Conservation (phyloP, 2,888 invertebrate species). For the Drosophila kuntzei region DNA sequence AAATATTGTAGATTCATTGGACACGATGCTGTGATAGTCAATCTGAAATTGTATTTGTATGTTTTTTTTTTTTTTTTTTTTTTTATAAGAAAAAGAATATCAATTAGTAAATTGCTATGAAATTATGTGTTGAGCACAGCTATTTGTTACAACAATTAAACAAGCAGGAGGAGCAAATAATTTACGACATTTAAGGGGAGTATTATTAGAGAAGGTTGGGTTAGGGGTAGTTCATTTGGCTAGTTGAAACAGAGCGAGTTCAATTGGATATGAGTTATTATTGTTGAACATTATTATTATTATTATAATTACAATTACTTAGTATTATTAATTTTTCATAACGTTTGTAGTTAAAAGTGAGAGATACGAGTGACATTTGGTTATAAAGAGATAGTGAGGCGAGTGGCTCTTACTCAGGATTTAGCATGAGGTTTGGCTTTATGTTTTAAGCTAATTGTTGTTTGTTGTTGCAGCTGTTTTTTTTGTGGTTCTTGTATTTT, state of each 20-base stretch:
- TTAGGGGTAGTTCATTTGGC: constrained; percentile 44
- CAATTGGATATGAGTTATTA: constrained; percentile 82
- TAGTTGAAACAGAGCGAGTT: constrained; percentile 82
- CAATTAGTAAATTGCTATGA: constrained; percentile 49
- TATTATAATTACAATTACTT: constrained; percentile 41
- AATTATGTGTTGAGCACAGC: constrained; percentile 55
- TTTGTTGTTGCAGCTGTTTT: constrained; percentile 10
- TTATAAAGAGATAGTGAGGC: constrained; percentile 66
- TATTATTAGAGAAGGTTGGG: constrained; percentile 7
- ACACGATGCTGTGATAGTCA: constrained; percentile 97
- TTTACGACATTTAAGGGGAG: constrained; percentile 57
- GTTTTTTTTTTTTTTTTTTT: constrained; percentile 30
- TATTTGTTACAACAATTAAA: constrained; percentile 69
- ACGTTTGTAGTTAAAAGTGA: constrained; percentile 63
- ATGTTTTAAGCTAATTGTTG: constrained; percentile 25
- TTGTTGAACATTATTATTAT: constrained; percentile 43
- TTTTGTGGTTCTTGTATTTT: constrained; percentile 7
- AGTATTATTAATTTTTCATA: constrained; percentile 29
- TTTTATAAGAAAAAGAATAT: constrained; percentile 28
- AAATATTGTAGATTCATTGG: constrained; percentile 98
- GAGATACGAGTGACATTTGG: constrained; percentile 73
- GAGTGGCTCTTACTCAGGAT: constrained; percentile 62
- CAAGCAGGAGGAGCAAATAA: constrained; percentile 66
- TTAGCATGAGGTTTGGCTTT: constrained; percentile 47
- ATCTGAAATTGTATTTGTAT: constrained; percentile 77